These are phyloP conservation scores for Macquaria ambigua DNA, from an alignment of 2,113 vertebrate genomes.

Conservation along the genomic window DNA sequence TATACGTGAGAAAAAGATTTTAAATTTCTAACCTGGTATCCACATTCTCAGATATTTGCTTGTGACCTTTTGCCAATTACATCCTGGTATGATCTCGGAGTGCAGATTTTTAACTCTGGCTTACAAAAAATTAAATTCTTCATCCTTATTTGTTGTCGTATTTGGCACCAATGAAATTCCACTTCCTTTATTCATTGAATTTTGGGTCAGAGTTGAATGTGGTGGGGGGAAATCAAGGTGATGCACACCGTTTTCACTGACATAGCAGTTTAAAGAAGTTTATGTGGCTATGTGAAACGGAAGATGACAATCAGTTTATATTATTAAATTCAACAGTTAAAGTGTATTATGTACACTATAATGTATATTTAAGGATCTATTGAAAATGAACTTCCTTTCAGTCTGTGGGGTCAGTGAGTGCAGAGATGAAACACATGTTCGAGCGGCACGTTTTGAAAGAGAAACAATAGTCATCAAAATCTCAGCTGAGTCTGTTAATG, in stretches of 20 bases:
- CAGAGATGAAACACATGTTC: not conserved
- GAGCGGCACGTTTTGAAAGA: constrained; percentile 42
- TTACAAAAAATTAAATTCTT: not conserved
- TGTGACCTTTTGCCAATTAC: not conserved
- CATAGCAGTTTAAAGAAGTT: not conserved
- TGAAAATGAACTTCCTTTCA: not conserved
- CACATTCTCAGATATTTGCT: not conserved
- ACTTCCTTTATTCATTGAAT: not conserved
- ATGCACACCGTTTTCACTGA: not conserved
- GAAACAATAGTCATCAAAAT: constrained; percentile 57
- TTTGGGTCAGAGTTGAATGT: not conserved
- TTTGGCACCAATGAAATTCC: not conserved
- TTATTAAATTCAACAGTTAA: not conserved
- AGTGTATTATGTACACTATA: too few relatives aligned
- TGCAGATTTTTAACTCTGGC: not conserved
- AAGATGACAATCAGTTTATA: not conserved
- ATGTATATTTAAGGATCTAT: not conserved
- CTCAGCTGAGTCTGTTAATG: constrained; percentile 40
- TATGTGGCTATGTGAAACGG: not conserved
- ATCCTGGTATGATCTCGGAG: too few relatives aligned
- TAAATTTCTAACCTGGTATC: not conserved
- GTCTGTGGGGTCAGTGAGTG: not conserved
- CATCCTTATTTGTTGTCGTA: not conserved
- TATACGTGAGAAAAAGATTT: not conserved
- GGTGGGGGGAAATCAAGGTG: not conserved